These are phyloP conservation scores for Lepus timidus DNA, from an alignment of 2,113 vertebrate species.

Conservation along the genomic window DNA sequence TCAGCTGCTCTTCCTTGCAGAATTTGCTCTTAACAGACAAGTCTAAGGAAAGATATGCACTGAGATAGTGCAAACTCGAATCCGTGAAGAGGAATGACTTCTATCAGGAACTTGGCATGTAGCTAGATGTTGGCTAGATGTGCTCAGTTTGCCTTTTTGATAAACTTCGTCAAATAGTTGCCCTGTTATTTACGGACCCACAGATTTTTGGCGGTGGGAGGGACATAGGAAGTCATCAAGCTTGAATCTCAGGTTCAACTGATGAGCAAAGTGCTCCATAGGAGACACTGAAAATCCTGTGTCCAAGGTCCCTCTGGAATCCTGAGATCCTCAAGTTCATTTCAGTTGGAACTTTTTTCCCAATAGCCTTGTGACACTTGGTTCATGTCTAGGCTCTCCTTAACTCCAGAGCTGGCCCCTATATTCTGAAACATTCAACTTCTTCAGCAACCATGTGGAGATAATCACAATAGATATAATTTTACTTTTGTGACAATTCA, in stretches of 20 bases:
- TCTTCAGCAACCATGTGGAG: background rate
- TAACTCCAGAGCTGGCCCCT: background rate
- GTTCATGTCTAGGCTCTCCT: background rate
- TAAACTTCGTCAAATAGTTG: constrained; percentile 20
- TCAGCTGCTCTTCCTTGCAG: background rate
- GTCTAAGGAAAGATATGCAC: background rate
- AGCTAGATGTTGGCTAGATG: background rate
- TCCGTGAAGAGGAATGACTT: background rate
- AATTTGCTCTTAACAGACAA: background rate
- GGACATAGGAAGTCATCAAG: background rate
- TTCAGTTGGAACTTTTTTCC: background rate
- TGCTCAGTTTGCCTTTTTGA: background rate
- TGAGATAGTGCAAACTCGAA: background rate
- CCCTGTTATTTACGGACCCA: background rate
- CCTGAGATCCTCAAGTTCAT: background rate
- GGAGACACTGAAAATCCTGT: background rate
- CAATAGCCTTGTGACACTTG: background rate
- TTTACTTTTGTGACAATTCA: constrained; percentile 30
- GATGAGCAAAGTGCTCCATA: background rate
- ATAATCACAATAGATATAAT: background rate
- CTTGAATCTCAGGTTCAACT: background rate
- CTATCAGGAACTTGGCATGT: background rate
- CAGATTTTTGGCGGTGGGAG: background rate
- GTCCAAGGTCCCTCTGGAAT: background rate
- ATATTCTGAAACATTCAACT: background rate